Evolutionary conservation across 2,797 vertebrate species (phyloP).

Genomic region (Clarias laeviceps): DNA sequence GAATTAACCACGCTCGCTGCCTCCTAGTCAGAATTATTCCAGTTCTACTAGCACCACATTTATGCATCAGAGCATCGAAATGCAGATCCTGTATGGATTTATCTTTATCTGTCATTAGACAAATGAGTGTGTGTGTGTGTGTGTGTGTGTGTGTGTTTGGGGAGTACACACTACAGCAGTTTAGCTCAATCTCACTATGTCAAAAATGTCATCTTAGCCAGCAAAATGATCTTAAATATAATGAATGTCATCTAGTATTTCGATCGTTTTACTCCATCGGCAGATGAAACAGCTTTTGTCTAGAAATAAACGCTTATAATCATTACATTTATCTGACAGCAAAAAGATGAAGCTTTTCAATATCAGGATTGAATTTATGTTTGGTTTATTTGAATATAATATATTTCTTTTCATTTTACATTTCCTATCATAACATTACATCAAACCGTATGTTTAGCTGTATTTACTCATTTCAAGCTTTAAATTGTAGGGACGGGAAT

Average conservation of each 20-base stretch:
- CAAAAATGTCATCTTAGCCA: not conserved
- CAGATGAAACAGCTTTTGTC: not conserved
- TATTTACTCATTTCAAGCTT: not conserved
- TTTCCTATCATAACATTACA: too few species aligned
- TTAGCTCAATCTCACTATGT: not conserved
- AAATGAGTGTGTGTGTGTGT: not conserved
- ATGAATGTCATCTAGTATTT: not conserved
- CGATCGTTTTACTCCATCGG: not conserved
- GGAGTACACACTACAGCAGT: not conserved
- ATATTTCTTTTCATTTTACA: not conserved
- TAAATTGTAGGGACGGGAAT: not conserved
- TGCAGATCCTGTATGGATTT: not conserved
- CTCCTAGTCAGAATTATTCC: slow-evolving; percentile 17
- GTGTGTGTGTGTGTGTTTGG: not conserved
- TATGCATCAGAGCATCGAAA: not conserved
- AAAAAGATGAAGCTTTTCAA: not conserved
- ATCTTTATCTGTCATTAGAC: not conserved
- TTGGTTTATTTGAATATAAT: not conserved
- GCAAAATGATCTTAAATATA: too few species aligned
- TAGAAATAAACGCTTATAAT: not conserved
- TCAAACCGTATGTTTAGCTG: not conserved
- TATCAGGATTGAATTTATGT: too few species aligned
- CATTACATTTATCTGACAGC: not conserved
- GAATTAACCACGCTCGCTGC: slow-evolving; percentile 21
- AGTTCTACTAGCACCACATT: not conserved